Evolutionary conservation across 2,888 invertebrate species (phyloP), one percentile per base, ranked within the genome.

Genomic region (Idaea dimidiata): DNA sequence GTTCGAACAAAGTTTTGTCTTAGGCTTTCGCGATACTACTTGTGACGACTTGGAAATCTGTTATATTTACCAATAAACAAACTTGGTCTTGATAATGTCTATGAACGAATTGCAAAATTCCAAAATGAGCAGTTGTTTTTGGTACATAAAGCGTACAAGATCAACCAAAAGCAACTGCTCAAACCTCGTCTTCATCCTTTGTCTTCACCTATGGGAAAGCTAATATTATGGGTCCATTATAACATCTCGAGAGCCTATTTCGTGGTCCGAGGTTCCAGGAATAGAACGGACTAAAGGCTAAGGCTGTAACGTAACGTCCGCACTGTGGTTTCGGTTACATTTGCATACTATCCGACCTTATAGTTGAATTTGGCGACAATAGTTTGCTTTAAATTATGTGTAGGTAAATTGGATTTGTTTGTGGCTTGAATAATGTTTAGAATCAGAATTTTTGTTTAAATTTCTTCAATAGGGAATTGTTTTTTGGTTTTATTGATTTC

Each of bases 241-340:
- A 43, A 43, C 43, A 43, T 10, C 43, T 43, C 43, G 43, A 43
- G 43, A 43, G 43, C 43, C 43, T 43, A 43, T 43, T 43, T 14
- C 43, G 43, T 43, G 43, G 43, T 43, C 43, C 43, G 43, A 10
- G 43, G 43, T 10, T 43, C 43, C 43, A 43, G 43, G 10, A 43
- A 43, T 43, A 43, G 43, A 43, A 43, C 43, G 43, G 43, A 3
- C 43, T 43, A 43, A 43, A 43, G 10, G 7, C 43, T 43, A 43
- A 43, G 14, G 43, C 10, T 32, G 7, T 6, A 43, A 43, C 14
- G 43, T 43, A 43, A 43, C 43, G 43, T 43, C 43, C 43, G 14
- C 43, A 10, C 43, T 14, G 43, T 17, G 18, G 59, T 59, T 66
- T 66, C 59, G 66, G 64, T 67, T 59, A 60, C 53, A 70, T 70